phyloP scores from a whole-genome alignment of 2,797 vertebrate species.

The Sebastes diploproa region DNA sequence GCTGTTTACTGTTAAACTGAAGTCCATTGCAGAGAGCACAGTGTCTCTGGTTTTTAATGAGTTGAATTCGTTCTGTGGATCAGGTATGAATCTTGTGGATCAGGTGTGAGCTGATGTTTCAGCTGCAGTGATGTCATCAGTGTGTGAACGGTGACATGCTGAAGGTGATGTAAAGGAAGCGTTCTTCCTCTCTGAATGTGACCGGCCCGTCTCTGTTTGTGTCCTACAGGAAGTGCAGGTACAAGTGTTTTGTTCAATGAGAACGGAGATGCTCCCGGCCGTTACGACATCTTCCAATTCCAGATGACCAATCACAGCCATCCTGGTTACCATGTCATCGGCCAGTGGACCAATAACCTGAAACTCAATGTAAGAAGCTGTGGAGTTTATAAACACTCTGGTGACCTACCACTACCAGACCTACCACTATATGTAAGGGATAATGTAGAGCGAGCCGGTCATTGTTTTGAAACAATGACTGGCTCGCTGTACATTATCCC shows the following conservation, averaged over 20 bases:
- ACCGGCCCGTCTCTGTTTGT: neutral
- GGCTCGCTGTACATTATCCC: too few species aligned
- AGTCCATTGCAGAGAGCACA: neutral
- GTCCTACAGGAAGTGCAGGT: slow-evolving; percentile 87
- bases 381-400: too few species aligned
- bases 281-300: slow-evolving; percentile 96
- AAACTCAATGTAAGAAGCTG: slow-evolving; percentile 81
- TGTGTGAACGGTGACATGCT: neutral
- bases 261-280: slow-evolving; percentile 91
- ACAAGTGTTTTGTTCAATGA: slow-evolving; percentile 92
- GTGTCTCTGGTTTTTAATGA: too few species aligned
- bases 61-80: too few species aligned
- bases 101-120: too few species aligned
- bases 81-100: too few species aligned
- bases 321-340: slow-evolving; percentile 87
- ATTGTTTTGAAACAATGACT: too few species aligned
- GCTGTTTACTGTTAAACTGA: neutral
- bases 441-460: too few species aligned
- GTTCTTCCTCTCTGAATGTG: neutral
- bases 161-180: neutral
- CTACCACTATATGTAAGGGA: too few species aligned
- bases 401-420: too few species aligned
- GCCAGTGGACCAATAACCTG: slow-evolving; percentile 92
- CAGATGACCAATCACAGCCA: slow-evolving; percentile 86
- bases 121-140: too few species aligned